A percentile compares a stretch with the other conserved stretches of the same genome.
Evolutionary conservation across 2,888 invertebrate species (phyloP).

Genomic region (Gari tellinella): DNA sequence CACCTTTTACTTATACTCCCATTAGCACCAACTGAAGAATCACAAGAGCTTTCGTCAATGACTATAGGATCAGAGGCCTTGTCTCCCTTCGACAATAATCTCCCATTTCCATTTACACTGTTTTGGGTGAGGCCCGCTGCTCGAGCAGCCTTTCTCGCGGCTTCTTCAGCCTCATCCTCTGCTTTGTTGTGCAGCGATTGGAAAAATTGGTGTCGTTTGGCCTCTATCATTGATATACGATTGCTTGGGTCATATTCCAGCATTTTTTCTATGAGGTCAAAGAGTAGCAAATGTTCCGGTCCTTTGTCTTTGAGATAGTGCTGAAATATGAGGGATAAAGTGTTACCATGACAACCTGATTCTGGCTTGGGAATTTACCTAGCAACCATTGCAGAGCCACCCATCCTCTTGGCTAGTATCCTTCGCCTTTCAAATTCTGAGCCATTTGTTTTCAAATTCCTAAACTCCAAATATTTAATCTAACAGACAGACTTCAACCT

Average conservation of each 20-base stretch:
- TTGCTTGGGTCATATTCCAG: conserved; percentile 97
- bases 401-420: too few relatives aligned
- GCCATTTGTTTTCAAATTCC: too few relatives aligned
- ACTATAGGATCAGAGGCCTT: conserved; percentile 49
- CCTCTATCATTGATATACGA: conserved; percentile 94
- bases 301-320: conserved; percentile 95
- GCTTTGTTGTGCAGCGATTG: conserved; percentile 72
- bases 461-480: too few relatives aligned
- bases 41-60: conserved; percentile 59
- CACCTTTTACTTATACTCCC: conserved; percentile 45
- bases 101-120: conserved; percentile 26
- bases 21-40: conserved; percentile 47
- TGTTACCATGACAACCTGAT: too few relatives aligned
- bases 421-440: too few relatives aligned
- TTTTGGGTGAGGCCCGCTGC: conserved; percentile 26
- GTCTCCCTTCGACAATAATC: conserved; percentile 36
- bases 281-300: conserved; percentile 95
- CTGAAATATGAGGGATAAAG: conserved; percentile 86
- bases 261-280: conserved; percentile 98
- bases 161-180: conserved; percentile 53
- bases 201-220: conserved; percentile 97
- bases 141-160: conserved; percentile 15
- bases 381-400: too few relatives aligned
- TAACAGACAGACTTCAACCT: too few relatives aligned
- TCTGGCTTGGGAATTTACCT: too few relatives aligned